A percentile compares a stretch with the other conserved stretches of the same genome.
phyloP scores from a whole-genome alignment of 2,797 vertebrate genomes.

The Xenops minutus region DNA sequence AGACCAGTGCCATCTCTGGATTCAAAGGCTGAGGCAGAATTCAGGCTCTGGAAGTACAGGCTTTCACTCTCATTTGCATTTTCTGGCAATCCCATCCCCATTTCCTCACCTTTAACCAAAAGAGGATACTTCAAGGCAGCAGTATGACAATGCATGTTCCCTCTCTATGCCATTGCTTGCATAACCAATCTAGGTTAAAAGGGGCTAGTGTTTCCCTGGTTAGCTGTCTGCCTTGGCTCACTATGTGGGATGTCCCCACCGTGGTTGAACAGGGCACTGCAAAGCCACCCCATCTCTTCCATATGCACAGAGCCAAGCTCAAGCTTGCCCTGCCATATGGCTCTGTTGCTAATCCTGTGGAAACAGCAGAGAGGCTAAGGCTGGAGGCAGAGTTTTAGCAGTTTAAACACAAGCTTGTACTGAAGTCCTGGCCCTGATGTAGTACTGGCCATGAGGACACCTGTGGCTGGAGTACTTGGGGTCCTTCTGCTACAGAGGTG shows the following conservation, averaged over 20 bases:
- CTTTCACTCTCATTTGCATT: background rate
- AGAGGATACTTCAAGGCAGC: background rate
- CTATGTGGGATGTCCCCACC: background rate
- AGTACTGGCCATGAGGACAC: accelerated
- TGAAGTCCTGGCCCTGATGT: background rate
- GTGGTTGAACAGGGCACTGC: background rate
- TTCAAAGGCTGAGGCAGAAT: background rate
- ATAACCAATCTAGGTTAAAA: background rate
- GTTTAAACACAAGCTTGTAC: background rate
- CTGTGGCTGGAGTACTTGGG: background rate
- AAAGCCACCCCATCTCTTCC: background rate
- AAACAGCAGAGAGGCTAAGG: background rate
- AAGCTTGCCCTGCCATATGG: background rate
- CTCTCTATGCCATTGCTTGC: background rate
- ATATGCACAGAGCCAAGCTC: background rate
- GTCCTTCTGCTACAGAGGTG: background rate
- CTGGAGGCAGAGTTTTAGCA: background rate
- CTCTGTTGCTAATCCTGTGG: background rate
- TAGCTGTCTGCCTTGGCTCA: accelerated
- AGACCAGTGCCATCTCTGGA: background rate
- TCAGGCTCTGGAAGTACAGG: background rate
- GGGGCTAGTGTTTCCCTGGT: background rate
- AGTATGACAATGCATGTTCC: accelerated
- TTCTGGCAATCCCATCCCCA: background rate
- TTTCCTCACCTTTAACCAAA: background rate